phyloP scores from a whole-genome alignment of 2,888 invertebrate species.

The Stenoptilia bipunctidactyla region DNA sequence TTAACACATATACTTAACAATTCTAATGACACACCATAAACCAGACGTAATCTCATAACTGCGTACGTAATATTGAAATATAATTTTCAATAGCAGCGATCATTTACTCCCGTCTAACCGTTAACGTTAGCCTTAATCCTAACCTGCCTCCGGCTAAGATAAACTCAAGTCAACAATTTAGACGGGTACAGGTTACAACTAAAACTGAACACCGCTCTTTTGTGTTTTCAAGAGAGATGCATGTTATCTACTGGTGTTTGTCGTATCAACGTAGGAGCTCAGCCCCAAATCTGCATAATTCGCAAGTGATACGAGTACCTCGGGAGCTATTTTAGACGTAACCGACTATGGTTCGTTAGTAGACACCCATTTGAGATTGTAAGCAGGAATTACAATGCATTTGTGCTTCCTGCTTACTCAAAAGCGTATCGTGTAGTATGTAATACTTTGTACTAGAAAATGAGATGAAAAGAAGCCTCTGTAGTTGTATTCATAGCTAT shows the following conservation, averaged over 20 bases:
- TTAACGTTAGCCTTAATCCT: background rate
- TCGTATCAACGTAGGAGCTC: constrained; percentile 13
- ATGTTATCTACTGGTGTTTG: background rate
- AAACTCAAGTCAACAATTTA: constrained; percentile 1
- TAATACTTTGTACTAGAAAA: no score
- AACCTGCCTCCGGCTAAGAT: background rate
- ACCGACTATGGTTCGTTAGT: background rate
- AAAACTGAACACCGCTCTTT: no score
- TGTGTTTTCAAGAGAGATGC: no score
- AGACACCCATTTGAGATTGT: background rate
- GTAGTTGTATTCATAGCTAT: no score
- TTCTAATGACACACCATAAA: no score
- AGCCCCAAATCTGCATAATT: constrained; percentile 15
- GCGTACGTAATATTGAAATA: background rate
- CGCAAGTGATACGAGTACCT: constrained; percentile 13
- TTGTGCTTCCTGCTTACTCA: no score
- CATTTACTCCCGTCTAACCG: background rate
- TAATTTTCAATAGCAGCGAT: background rate
- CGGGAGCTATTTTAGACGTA: background rate
- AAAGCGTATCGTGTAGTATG: no score
- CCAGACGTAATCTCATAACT: no score
- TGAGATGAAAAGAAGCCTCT: no score
- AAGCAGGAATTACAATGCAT: background rate
- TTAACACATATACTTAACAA: no score
- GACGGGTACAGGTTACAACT: background rate